These are phyloP conservation scores for Ptilorrhoa leucosticta DNA, from an alignment of 2,113 vertebrate species.

Conservation along the genomic window DNA sequence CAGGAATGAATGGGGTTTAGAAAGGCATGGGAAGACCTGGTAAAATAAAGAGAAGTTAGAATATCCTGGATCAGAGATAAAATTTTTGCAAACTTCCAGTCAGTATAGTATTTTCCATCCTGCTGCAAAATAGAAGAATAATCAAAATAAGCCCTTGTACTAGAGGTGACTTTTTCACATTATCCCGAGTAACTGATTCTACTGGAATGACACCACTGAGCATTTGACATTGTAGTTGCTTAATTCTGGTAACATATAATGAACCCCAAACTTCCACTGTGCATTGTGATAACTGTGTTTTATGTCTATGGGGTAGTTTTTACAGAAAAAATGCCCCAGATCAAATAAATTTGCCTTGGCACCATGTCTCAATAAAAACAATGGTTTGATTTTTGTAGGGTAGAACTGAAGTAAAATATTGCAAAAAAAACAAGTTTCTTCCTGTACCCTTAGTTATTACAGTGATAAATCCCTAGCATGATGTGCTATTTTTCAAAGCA, in stretches of 20 bases:
- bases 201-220: neutral
- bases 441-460: neutral
- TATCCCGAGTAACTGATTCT: neutral
- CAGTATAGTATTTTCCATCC: neutral
- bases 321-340: neutral
- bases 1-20: neutral
- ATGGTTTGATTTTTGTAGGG: neutral
- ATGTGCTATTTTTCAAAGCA: neutral
- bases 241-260: neutral
- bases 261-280: neutral
- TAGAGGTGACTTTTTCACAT: neutral
- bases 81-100: neutral
- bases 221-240: neutral
- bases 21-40: neutral
- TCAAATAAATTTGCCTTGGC: neutral
- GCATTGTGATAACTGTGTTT: neutral
- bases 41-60: neutral
- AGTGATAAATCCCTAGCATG: neutral
- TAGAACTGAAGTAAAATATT: neutral
- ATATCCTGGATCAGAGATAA: neutral
- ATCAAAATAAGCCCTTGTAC: neutral
- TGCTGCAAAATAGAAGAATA: neutral
- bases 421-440: neutral
- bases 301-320: neutral
- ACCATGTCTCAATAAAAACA: neutral